Evolutionary conservation across 37 sponge, comb jelly and placozoan species (phyloP).

Genomic region (Haliclona indistincta): DNA sequence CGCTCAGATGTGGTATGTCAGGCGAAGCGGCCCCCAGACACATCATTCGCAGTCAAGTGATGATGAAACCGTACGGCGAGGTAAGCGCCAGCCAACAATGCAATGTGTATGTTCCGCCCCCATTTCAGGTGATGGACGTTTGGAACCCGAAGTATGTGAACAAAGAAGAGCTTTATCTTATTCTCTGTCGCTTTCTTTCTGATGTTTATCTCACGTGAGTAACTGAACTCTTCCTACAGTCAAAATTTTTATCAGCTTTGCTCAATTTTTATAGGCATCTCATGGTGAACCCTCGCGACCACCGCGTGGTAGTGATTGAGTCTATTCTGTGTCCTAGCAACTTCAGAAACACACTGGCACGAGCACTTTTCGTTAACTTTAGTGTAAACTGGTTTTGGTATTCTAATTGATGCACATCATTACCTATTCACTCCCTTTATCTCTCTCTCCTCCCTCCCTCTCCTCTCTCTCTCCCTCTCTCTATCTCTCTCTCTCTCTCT

Average conservation of each 20-base stretch:
- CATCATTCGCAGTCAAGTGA: slow-evolving; percentile 66
- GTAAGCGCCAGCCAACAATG: too few relatives aligned
- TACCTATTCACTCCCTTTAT: too few relatives aligned
- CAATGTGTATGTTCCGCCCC: too few relatives aligned
- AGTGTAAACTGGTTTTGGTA: too few relatives aligned
- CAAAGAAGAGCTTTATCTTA: slow-evolving; percentile 61
- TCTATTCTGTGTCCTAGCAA: slow-evolving; percentile 65
- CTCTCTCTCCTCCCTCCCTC: too few relatives aligned
- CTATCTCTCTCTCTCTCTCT: too few relatives aligned
- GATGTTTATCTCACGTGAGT: slow-evolving; percentile 75
- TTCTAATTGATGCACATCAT: too few relatives aligned
- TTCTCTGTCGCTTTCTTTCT: slow-evolving; percentile 69
- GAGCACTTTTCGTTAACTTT: slow-evolving; percentile 73
- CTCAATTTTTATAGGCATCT: slow-evolving; percentile 51
- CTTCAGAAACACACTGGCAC: slow-evolving; percentile 84
- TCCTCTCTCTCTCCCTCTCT: too few relatives aligned
- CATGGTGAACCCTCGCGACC: slow-evolving; percentile 76
- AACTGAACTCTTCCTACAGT: too few relatives aligned
- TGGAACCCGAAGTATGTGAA: slow-evolving; percentile 60
- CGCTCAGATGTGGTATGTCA: slow-evolving; percentile 83
- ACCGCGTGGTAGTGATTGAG: slow-evolving; percentile 81
- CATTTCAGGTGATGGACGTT: slow-evolving; percentile 52
- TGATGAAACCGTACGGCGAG: slow-evolving; percentile 58
- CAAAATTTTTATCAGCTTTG: too few relatives aligned
- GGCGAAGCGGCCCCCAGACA: slow-evolving; percentile 78